phyloP scores from a whole-genome alignment of 1,140 invertebrate genomes.

The Papilio polyxenes region DNA sequence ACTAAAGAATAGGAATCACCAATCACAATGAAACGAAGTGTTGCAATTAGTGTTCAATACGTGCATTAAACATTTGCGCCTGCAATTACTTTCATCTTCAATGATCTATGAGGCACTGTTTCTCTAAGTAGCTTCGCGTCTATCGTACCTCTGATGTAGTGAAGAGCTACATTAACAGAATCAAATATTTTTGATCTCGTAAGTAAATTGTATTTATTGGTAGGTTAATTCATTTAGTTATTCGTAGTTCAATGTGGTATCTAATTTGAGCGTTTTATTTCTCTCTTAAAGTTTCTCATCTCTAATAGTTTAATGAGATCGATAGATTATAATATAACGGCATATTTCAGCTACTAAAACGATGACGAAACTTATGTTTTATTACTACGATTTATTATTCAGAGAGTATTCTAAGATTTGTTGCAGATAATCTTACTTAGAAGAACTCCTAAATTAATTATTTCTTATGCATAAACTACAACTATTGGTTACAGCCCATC shows the following conservation, averaged over 20 bases:
- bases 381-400: too few species aligned
- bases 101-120: constrained; percentile 54
- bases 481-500: constrained; percentile 23
- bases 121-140: constrained; percentile 51
- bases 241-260: too few species aligned
- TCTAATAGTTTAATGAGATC: too few species aligned
- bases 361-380: too few species aligned
- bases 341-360: neutral
- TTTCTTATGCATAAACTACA: constrained; percentile 1
- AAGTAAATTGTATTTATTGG: neutral
- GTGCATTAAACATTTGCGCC: constrained; percentile 41
- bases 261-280: too few species aligned
- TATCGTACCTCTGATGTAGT: neutral
- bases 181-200: neutral
- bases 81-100: constrained; percentile 50
- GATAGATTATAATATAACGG: neutral
- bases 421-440: neutral
- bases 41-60: constrained; percentile 44
- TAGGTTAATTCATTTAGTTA: too few species aligned
- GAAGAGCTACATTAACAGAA: neutral
- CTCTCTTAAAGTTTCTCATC: too few species aligned
- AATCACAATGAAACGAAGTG: constrained; percentile 38
- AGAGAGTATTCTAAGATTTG: neutral
- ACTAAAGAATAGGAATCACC: neutral
- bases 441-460: neutral